Percentiles rank a stretch among this genome's conserved stretches.
Conservation (phyloP, 2,888 invertebrate species). For the Microplitis deprimator region DNA sequence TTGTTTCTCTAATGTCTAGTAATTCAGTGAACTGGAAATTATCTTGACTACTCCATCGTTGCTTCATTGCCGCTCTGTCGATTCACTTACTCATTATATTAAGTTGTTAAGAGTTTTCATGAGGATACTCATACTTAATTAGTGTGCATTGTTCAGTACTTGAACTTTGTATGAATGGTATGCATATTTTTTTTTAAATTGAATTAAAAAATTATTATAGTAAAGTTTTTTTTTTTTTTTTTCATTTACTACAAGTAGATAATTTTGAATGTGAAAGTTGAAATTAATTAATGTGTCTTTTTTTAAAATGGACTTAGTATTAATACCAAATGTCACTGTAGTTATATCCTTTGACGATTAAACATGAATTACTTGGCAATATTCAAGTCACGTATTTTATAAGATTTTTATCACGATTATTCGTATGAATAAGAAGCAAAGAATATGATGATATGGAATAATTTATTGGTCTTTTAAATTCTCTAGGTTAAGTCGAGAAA, state of each 20-base stretch:
- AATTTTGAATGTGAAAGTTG: not conserved
- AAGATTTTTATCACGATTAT: not conserved
- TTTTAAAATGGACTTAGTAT: not conserved
- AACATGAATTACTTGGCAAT: not conserved
- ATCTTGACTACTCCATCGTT: constrained; percentile 7
- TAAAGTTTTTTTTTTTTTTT: not conserved
- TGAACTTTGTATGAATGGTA: not conserved
- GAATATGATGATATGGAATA: constrained; percentile 1
- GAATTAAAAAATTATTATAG: not conserved
- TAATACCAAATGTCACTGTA: not conserved
- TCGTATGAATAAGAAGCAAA: not conserved
- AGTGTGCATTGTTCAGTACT: not conserved
- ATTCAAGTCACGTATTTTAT: not conserved
- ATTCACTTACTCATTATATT: not conserved
- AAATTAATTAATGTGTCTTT: not conserved
- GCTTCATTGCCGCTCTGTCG: not conserved
- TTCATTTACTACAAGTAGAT: not conserved
- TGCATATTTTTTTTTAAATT: not conserved
- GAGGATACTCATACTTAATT: not conserved
- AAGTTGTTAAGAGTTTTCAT: constrained; percentile 2
- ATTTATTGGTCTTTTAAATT: not conserved
- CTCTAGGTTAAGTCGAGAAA: not conserved
- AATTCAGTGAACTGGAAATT: constrained; percentile 17
- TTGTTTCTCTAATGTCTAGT: constrained; percentile 3
- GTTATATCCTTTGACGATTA: not conserved